These are phyloP conservation scores for Scomber japonicus DNA, from an alignment of 2,113 vertebrate genomes.

Conservation along the genomic window DNA sequence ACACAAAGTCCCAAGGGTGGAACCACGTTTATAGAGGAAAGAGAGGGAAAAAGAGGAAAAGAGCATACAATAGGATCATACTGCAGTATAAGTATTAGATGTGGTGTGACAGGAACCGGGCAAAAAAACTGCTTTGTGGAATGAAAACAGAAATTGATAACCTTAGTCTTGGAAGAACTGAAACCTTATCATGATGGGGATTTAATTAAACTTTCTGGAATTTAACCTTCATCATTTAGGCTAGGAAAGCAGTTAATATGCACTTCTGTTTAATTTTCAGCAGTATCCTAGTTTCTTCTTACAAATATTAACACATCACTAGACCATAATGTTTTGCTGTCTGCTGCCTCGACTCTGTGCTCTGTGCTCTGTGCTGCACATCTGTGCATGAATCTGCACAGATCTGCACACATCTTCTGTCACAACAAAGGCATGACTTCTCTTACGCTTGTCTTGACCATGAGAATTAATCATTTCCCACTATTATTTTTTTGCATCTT, in stretches of 20 bases:
- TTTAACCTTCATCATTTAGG: slow-evolving; percentile 5
- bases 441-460: background rate
- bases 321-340: background rate
- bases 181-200: background rate
- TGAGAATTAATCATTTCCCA: background rate
- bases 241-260: background rate
- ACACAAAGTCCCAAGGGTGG: background rate
- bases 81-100: background rate
- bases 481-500: background rate
- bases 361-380: background rate
- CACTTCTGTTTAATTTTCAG: background rate
- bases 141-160: background rate
- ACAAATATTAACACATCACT: slow-evolving; percentile 23
- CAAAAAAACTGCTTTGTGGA: background rate
- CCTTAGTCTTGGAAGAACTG: background rate
- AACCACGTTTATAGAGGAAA: background rate
- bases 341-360: slow-evolving; percentile 2
- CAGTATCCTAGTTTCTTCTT: background rate
- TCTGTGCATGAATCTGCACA: background rate
- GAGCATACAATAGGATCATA: background rate
- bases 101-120: background rate
- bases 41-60: background rate
- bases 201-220: slow-evolving; percentile 14
- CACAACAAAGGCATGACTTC: background rate
- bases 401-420: too few species aligned